Evolutionary conservation across 2,797 vertebrate species (phyloP), one percentile per base, ranked within the genome.

Genomic region (Acrossocheilus wenchowensis): DNA sequence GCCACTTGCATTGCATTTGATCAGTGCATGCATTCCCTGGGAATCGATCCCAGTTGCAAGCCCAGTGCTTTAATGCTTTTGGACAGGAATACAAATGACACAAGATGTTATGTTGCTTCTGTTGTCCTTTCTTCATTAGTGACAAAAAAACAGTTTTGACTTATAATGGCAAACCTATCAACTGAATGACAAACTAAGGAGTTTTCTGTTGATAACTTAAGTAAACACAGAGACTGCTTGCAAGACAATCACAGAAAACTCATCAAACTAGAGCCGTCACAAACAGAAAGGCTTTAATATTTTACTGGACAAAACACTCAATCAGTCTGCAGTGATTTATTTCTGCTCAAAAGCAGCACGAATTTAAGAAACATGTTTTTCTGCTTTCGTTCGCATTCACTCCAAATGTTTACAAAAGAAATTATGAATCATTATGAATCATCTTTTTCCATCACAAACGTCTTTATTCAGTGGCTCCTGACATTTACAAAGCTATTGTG

Each of bases 371-470:
- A 72, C 17, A 0, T 14, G n/a, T 14, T 34, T 2, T 23, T 66
- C 60, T 43, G 34, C 68, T 57, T 74, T 62, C 62, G 52, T 45
- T 34, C 11, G 0, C 50, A 26, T 82, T 72, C 5, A 2, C 52
- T 57, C 26, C 14, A 19, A 12, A 50, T 23, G 79, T 68, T 69
- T 9, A 10, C 77, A 17, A 48, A 36, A n/a, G 4, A 52, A 23
- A 54, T 19, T n/a, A 4, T 71, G 80, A 80, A 81, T 81, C 62
- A 68, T 36, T 69, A 43, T 69, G 64, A 82, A 73, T 83, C 69
- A 83, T 45, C 36, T 82, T 39, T 7, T 26, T 45, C 69, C 36
- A 73, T 45, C n/a, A 62, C 81, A 62, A 21, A 5, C 17, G 6
- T 36, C 39, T 62, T 74, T 62, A 60, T 48, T n/a, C 54, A 60